phyloP scores from a whole-genome alignment of 1,140 invertebrate species.

The Aporrectodea caliginosa region DNA sequence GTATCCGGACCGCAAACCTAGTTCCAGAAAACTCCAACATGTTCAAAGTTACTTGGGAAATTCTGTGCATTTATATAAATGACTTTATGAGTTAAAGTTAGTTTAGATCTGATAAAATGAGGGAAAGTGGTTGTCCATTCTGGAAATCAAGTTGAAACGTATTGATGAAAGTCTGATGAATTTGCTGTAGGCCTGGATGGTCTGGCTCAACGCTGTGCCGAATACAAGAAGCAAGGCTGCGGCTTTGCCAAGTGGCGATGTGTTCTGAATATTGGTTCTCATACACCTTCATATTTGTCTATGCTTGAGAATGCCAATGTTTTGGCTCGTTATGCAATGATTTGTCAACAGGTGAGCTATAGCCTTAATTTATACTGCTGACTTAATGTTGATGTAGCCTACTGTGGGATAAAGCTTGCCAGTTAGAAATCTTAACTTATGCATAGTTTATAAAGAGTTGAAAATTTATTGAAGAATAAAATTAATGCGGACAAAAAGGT shows the following conservation, averaged over 20 bases:
- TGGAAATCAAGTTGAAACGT: too few species aligned
- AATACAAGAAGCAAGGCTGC: conserved; percentile 97
- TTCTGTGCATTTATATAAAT: not conserved
- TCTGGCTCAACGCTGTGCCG: conserved; percentile 83
- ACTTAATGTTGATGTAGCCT: too few species aligned
- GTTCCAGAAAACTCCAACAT: not conserved
- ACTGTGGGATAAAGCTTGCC: too few species aligned
- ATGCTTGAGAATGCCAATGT: conserved; percentile 94
- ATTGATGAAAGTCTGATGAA: too few species aligned
- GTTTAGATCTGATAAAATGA: too few species aligned
- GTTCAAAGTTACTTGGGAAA: not conserved
- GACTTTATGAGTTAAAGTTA: not conserved
- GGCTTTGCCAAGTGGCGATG: conserved; percentile 99
- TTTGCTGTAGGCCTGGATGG: conserved; percentile 74
- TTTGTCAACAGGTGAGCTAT: conserved; percentile 89
- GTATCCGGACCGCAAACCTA: too few species aligned
- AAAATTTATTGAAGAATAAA: too few species aligned
- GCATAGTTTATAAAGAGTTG: too few species aligned
- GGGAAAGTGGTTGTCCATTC: too few species aligned
- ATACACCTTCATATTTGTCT: conserved; percentile 82
- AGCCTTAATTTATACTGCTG: too few species aligned
- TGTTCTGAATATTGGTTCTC: conserved; percentile 86
- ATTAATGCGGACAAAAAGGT: too few species aligned
- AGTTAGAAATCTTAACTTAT: too few species aligned
- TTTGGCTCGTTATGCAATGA: conserved; percentile 89